phyloP scores from a whole-genome alignment of 2,797 vertebrate species.

The Labroides dimidiatus region DNA sequence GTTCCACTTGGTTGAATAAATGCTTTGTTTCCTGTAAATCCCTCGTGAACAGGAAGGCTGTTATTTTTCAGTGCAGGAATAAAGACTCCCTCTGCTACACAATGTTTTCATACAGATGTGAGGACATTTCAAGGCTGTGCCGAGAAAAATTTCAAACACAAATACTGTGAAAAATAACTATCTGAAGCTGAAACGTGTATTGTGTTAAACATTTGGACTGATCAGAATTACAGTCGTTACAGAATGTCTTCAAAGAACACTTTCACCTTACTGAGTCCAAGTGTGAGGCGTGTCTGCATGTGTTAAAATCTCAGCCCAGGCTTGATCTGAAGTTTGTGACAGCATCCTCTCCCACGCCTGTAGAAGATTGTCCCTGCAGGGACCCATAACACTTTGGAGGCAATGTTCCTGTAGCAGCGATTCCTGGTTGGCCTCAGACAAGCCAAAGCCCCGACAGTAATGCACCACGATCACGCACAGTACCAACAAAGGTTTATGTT shows the following conservation, averaged over 20 bases:
- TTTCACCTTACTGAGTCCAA: background rate
- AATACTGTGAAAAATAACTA: background rate
- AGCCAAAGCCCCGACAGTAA: conserved; percentile 28
- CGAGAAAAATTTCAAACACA: background rate
- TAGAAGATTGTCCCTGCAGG: conserved; percentile 43
- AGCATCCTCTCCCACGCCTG: conserved; percentile 24
- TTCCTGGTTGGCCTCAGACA: conserved; percentile 45
- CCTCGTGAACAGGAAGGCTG: background rate
- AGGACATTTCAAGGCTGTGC: background rate
- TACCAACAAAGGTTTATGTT: conserved; percentile 26
- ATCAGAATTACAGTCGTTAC: background rate
- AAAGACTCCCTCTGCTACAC: too few relatives aligned
- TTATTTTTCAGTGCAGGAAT: background rate
- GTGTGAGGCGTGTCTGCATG: background rate
- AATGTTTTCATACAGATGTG: background rate
- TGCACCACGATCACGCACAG: conserved; percentile 30
- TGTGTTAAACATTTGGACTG: too few relatives aligned
- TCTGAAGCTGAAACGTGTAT: background rate
- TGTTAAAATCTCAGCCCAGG: background rate
- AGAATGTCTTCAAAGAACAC: background rate
- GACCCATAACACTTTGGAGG: conserved; percentile 42
- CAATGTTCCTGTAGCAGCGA: conserved; percentile 53
- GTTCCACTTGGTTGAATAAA: background rate
- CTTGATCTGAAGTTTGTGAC: conserved; percentile 40
- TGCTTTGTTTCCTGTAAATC: background rate